A percentile compares a stretch with the other conserved stretches of the same genome.
Conservation (phyloP, 2,888 invertebrate genomes). For the Diaphora mendica region DNA sequence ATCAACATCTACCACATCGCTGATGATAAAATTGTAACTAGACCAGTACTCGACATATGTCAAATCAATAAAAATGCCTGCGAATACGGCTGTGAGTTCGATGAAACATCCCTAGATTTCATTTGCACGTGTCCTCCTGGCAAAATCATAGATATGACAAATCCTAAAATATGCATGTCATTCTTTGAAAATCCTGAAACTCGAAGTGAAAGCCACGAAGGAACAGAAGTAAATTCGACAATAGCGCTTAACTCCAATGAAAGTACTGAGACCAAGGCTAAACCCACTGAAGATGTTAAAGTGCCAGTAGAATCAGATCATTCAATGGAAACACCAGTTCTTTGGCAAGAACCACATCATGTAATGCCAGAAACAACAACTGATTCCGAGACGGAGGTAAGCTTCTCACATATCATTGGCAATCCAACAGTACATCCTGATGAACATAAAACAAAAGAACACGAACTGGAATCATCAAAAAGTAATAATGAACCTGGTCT, state of each 20-base stretch:
- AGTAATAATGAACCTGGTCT: slow-evolving; percentile 50
- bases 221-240: slow-evolving; percentile 1
- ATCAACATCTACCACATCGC: slow-evolving; percentile 84
- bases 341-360: slow-evolving; percentile 71
- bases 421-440: slow-evolving; percentile 43
- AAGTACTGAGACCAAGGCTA: slow-evolving; percentile 24
- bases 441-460: slow-evolving; percentile 18
- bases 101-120: slow-evolving; percentile 88
- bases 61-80: slow-evolving; percentile 89
- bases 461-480: slow-evolving; percentile 43
- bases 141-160: slow-evolving; percentile 70
- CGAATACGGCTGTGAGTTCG: slow-evolving; percentile 89
- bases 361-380: slow-evolving; percentile 63
- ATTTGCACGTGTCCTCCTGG: slow-evolving; percentile 88
- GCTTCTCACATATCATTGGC: slow-evolving; percentile 72
- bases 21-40: slow-evolving; percentile 71
- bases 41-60: slow-evolving; percentile 88
- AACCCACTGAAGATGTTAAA: slow-evolving; percentile 59
- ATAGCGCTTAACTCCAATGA: neutral
- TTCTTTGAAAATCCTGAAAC: slow-evolving; percentile 63
- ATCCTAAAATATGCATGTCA: slow-evolving; percentile 78
- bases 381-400: slow-evolving; percentile 65
- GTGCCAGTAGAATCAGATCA: slow-evolving; percentile 56
- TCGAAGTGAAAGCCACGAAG: neutral
- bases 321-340: slow-evolving; percentile 55